phyloP scores from a whole-genome alignment of 2,113 vertebrate species.

The Taurulus bubalis region DNA sequence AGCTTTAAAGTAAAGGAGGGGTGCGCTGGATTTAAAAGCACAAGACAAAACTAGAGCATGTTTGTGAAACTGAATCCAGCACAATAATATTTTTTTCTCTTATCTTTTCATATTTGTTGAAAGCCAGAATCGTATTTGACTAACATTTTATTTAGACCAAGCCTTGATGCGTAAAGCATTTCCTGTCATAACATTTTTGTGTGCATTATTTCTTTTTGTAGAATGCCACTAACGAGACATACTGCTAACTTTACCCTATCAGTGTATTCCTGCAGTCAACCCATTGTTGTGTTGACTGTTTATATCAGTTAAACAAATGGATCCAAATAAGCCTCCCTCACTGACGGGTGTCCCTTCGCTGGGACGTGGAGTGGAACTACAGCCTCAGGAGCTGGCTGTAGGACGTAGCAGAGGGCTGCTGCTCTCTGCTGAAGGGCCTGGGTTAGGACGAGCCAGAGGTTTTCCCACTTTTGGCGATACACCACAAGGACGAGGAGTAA shows the following conservation, averaged over 20 bases:
- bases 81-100: neutral
- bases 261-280: neutral
- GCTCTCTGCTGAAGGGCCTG: conserved; percentile 32
- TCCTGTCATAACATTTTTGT: neutral
- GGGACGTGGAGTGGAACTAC: conserved; percentile 54
- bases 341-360: conserved; percentile 36
- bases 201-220: neutral
- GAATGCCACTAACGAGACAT: neutral
- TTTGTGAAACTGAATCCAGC: neutral
- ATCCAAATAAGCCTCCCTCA: conserved; percentile 66
- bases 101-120: neutral
- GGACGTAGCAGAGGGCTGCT: conserved; percentile 66
- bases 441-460: conserved; percentile 59
- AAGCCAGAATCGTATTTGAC: neutral
- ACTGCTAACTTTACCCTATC: neutral
- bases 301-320: conserved; percentile 64
- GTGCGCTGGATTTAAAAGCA: neutral
- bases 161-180: neutral
- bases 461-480: conserved; percentile 23
- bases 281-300: neutral
- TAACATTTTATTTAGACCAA: neutral
- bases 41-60: neutral
- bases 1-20: neutral
- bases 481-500: conserved; percentile 28
- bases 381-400: conserved; percentile 24